Conservation (phyloP, 2,797 vertebrate genomes). For the Etheostoma nigrum region DNA sequence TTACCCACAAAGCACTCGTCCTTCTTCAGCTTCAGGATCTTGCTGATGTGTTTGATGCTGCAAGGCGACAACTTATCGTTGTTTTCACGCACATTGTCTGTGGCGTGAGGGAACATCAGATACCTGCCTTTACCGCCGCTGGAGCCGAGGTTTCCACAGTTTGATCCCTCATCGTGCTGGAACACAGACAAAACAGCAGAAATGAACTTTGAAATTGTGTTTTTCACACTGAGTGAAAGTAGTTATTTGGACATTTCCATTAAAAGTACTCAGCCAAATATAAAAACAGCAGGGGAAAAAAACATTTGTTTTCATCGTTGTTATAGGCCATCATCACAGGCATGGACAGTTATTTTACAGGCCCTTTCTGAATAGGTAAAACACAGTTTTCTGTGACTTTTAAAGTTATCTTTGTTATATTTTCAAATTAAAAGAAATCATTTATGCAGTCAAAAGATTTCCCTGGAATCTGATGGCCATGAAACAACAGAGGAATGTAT, state of each 20-base stretch:
- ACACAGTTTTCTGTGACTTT: not conserved
- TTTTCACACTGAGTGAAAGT: not conserved
- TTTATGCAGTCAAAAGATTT: slow-evolving; percentile 18
- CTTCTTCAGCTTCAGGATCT: slow-evolving; percentile 83
- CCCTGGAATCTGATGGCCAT: slow-evolving; percentile 12
- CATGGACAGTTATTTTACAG: not conserved
- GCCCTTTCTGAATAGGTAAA: not conserved
- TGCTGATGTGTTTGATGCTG: slow-evolving; percentile 81
- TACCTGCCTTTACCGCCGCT: slow-evolving; percentile 81
- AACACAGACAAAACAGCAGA: slow-evolving; percentile 30
- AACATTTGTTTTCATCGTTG: not conserved
- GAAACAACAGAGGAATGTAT: slow-evolving; percentile 16
- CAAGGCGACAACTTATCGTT: slow-evolving; percentile 87
- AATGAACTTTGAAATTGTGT: not conserved
- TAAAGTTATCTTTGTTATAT: slow-evolving; percentile 21
- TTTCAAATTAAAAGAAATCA: not conserved
- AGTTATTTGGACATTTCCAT: slow-evolving; percentile 4
- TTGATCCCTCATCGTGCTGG: slow-evolving; percentile 85
- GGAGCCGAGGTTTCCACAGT: slow-evolving; percentile 81
- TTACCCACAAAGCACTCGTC: slow-evolving; percentile 89
- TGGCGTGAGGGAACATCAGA: slow-evolving; percentile 89
- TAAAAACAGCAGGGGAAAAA: slow-evolving; percentile 19
- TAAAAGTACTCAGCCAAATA: not conserved
- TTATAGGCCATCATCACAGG: not conserved
- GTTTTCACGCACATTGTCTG: slow-evolving; percentile 84